Evolutionary conservation across 1,140 invertebrate species (phyloP).

Genomic region (Bombus polaris): DNA sequence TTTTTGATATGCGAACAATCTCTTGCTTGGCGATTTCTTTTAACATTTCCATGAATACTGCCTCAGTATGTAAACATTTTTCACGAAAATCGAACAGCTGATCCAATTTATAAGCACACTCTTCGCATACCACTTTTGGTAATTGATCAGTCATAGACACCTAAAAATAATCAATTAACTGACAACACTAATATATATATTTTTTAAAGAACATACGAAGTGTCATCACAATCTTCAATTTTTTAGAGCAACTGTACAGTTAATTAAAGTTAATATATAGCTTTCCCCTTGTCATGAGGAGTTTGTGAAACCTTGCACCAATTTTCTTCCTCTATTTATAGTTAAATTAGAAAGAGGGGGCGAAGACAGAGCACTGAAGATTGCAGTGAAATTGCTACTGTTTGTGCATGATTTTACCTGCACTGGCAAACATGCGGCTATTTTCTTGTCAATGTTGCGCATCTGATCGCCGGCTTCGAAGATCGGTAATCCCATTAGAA

Average conservation of each 20-base stretch:
- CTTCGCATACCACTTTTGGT: conserved; percentile 85
- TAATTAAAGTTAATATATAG: neutral
- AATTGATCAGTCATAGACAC: conserved; percentile 84
- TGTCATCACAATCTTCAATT: neutral
- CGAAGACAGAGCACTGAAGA: conserved; percentile 9
- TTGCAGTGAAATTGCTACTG: conserved; percentile 3
- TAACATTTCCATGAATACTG: conserved; percentile 82
- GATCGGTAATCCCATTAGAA: conserved; percentile 84
- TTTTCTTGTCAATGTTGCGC: conserved; percentile 85
- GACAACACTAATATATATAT: conserved; percentile 26
- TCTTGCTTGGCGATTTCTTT: conserved; percentile 80
- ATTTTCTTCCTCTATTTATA: conserved; percentile 57
- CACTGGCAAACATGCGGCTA: conserved; percentile 84
- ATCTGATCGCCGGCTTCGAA: conserved; percentile 84
- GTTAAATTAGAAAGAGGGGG: conserved; percentile 50
- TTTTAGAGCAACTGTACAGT: neutral
- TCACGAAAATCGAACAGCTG: conserved; percentile 85
- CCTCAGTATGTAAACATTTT: conserved; percentile 84
- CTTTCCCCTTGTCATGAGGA: conserved; percentile 15
- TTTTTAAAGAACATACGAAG: neutral
- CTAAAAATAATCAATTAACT: conserved; percentile 73
- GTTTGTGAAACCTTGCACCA: conserved; percentile 48
- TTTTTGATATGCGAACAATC: conserved; percentile 68
- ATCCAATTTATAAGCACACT: conserved; percentile 85
- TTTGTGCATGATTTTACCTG: conserved; percentile 78